Percentiles rank a stretch among this genome's conserved stretches.
Evolutionary conservation across 2,888 invertebrate genomes (phyloP).

Genomic region (Eupithecia abbreviata): DNA sequence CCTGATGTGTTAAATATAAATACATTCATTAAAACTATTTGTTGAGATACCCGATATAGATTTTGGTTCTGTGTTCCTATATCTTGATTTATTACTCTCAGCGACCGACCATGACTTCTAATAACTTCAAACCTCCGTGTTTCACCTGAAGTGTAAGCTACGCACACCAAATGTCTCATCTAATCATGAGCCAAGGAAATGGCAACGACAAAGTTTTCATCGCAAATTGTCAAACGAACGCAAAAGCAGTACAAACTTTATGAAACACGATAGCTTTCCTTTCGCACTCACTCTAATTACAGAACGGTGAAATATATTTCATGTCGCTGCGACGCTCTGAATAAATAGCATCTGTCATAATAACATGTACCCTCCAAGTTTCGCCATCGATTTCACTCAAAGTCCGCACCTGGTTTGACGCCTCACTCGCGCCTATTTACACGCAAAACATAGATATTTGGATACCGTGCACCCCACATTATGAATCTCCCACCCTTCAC

Average conservation of each 20-base stretch:
- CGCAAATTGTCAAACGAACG: slow-evolving; percentile 35
- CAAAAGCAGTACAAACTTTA: slow-evolving; percentile 46
- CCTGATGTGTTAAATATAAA: neutral
- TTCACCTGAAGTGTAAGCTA: neutral
- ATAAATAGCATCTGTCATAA: slow-evolving; percentile 80
- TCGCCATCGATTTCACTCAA: slow-evolving; percentile 71
- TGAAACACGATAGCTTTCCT: slow-evolving; percentile 57
- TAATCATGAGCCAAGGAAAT: slow-evolving; percentile 10
- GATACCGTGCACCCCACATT: slow-evolving; percentile 71
- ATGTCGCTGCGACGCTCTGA: slow-evolving; percentile 63
- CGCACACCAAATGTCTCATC: neutral
- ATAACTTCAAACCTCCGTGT: neutral
- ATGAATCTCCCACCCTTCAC: slow-evolving; percentile 49
- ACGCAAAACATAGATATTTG: slow-evolving; percentile 80
- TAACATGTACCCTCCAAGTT: slow-evolving; percentile 74
- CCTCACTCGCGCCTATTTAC: slow-evolving; percentile 79
- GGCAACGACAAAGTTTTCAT: slow-evolving; percentile 27
- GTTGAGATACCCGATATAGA: neutral
- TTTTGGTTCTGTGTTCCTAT: neutral
- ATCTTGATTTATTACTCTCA: neutral
- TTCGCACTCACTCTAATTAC: slow-evolving; percentile 61
- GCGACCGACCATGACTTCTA: neutral
- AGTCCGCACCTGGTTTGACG: slow-evolving; percentile 79
- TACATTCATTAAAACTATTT: neutral
- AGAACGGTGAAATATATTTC: slow-evolving; percentile 58